Conservation (phyloP, 2,797 vertebrate species). For the Manis pentadactyla region DNA sequence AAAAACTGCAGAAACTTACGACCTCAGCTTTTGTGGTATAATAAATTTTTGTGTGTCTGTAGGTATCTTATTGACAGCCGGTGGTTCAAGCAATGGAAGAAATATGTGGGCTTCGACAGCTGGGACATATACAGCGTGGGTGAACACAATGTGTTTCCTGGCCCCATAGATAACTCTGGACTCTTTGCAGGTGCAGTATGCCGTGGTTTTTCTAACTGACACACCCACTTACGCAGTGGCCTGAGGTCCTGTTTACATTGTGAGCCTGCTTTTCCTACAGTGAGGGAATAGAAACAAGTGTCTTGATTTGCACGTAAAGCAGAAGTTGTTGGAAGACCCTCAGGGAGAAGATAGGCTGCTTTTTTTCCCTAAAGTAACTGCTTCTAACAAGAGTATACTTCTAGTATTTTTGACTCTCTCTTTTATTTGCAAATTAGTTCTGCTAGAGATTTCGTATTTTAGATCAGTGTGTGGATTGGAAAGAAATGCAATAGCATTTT, state of each 20-base stretch:
- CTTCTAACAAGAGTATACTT: neutral
- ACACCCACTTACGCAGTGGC: neutral
- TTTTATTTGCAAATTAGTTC: neutral
- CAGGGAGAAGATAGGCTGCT: neutral
- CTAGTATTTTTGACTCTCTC: neutral
- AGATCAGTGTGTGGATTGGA: neutral
- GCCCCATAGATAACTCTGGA: conserved; percentile 97
- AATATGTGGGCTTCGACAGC: conserved; percentile 97
- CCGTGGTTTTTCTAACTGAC: neutral
- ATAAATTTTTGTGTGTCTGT: conserved; percentile 61
- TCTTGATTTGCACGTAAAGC: neutral
- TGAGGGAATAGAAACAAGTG: neutral
- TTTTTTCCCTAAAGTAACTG: neutral
- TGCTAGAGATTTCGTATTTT: neutral
- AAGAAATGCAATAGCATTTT: conserved; percentile 51
- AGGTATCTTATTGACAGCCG: conserved; percentile 98
- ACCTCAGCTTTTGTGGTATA: neutral
- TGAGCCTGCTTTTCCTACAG: neutral
- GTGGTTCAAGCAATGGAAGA: conserved; percentile 99
- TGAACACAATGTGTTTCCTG: conserved; percentile 93
- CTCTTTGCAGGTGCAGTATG: conserved; percentile 93
- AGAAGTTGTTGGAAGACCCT: conserved; percentile 1
- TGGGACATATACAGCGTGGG: conserved; percentile 97
- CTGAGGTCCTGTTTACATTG: neutral
- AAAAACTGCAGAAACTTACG: neutral